Evolutionary conservation across 92 coral and sea anemone genomes (phyloP).

Genomic region (Phenganax stokvisi): DNA sequence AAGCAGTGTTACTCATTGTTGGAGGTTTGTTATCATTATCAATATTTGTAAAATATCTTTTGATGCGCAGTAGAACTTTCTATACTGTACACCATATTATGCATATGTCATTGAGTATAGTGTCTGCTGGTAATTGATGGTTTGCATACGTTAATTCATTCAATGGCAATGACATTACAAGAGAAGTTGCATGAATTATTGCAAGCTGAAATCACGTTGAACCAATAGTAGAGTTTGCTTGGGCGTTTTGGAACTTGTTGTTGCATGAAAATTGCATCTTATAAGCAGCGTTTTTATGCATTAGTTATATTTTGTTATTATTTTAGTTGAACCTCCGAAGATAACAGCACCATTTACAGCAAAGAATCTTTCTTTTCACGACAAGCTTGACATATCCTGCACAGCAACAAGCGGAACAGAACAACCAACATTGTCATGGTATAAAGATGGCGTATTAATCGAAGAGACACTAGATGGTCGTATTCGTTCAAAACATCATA

Average conservation of each 20-base stretch:
- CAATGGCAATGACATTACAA: too few species aligned
- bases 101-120: background rate
- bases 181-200: too few species aligned
- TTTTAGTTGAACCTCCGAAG: conserved; percentile 32
- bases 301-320: background rate
- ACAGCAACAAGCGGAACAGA: conserved; percentile 50
- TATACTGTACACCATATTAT: background rate
- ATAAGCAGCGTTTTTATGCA: background rate
- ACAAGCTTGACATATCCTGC: conserved; percentile 57
- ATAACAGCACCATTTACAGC: conserved; percentile 42
- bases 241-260: conserved; percentile 35
- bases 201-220: too few species aligned
- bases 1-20: conserved; percentile 65
- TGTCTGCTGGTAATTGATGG: background rate
- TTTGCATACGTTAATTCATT: too few species aligned
- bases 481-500: conserved; percentile 31
- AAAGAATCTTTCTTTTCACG: conserved; percentile 51
- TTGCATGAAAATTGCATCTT: conserved; percentile 7
- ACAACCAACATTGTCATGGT: conserved; percentile 64
- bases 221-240: background rate
- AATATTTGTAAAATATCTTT: background rate
- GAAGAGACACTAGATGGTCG: conserved; percentile 39
- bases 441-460: conserved; percentile 57
- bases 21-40: conserved; percentile 54
- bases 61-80: background rate